Conservation (phyloP, 2,888 invertebrate species). For the Conistra vaccinii region DNA sequence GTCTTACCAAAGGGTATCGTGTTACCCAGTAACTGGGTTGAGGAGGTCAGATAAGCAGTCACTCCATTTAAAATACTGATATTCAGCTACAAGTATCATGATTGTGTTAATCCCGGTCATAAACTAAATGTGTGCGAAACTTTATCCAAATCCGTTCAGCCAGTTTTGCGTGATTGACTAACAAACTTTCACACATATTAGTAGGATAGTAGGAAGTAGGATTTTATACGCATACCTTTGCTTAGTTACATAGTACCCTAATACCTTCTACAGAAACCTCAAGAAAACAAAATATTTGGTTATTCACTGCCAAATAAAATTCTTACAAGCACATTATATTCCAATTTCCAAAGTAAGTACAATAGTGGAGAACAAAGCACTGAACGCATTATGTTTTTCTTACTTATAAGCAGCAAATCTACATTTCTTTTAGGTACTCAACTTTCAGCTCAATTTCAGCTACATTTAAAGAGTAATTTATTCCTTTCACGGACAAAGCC, state of each 20-base stretch:
- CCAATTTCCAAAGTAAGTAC: neutral
- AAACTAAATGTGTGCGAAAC: neutral
- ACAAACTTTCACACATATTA: too few species aligned
- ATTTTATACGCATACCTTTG: neutral
- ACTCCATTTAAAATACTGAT: too few species aligned
- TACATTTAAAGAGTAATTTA: slow-evolving; percentile 35
- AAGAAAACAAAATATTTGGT: neutral
- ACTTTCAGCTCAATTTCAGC: slow-evolving; percentile 14
- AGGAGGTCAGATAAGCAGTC: too few species aligned
- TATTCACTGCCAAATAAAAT: neutral
- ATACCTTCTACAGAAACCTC: neutral
- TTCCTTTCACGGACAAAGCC: slow-evolving; percentile 34
- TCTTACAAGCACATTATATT: neutral
- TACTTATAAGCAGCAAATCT: slow-evolving; percentile 7
- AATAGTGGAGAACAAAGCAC: neutral
- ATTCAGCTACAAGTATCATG: too few species aligned
- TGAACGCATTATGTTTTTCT: neutral
- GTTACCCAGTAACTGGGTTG: too few species aligned
- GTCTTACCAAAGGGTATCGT: too few species aligned
- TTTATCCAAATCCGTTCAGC: neutral
- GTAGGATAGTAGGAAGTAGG: too few species aligned
- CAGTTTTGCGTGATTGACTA: neutral
- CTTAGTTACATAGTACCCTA: neutral
- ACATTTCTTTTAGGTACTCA: slow-evolving; percentile 5
- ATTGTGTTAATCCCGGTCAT: too few species aligned